phyloP scores from a whole-genome alignment of 1,140 invertebrate species.

The Dinoponera quadriceps region DNA sequence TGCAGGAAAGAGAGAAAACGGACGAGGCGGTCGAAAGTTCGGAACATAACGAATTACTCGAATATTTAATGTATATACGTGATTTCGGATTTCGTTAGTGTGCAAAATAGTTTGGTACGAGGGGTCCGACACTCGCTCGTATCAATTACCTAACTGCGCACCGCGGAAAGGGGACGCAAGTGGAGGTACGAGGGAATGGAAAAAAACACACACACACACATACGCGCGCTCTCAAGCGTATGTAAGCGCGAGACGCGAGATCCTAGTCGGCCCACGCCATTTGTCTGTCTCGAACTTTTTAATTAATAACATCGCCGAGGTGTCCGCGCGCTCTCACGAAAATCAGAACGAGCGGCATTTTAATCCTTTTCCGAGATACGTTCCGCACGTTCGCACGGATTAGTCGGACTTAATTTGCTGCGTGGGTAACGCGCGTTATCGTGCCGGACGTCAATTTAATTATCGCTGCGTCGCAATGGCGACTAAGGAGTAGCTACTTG shows the following conservation, averaged over 20 bases:
- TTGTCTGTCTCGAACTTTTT: conserved; percentile 81
- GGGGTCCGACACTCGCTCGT: conserved; percentile 62
- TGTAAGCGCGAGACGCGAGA: conserved; percentile 50
- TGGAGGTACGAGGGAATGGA: conserved; percentile 56
- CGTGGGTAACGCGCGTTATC: conserved; percentile 30
- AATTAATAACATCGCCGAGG: conserved; percentile 79
- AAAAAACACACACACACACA: conserved; percentile 1
- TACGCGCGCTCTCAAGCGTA: background rate
- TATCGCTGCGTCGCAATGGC: conserved; percentile 24
- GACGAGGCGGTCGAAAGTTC: conserved; percentile 72
- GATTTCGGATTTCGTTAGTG: conserved; percentile 79
- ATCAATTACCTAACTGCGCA: conserved; percentile 77
- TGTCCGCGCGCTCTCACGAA: conserved; percentile 36
- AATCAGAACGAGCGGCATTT: conserved; percentile 42
- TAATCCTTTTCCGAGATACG: conserved; percentile 49
- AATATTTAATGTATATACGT: conserved; percentile 81
- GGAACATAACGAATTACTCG: conserved; percentile 83
- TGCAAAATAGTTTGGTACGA: conserved; percentile 76
- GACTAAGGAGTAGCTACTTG: background rate
- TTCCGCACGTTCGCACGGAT: conserved; percentile 45
- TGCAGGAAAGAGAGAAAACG: conserved; percentile 68
- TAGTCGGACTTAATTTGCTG: conserved; percentile 55
- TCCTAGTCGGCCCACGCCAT: conserved; percentile 73
- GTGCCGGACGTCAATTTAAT: conserved; percentile 50
- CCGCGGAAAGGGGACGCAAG: conserved; percentile 24